phyloP scores from a whole-genome alignment of 2,888 invertebrate genomes.

The Dinocampus coccinellae region DNA sequence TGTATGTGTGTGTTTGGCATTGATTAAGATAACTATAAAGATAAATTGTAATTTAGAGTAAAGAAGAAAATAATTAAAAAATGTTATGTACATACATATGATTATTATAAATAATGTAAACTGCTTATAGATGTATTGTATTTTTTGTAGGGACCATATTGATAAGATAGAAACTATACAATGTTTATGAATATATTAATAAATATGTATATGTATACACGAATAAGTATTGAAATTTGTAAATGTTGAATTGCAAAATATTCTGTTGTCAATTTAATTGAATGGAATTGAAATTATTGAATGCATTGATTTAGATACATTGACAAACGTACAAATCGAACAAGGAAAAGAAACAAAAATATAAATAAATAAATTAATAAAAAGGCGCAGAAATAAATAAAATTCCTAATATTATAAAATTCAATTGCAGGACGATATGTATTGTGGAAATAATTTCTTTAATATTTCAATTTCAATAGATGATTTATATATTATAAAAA shows the following conservation, averaged over 20 bases:
- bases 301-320: background rate
- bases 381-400: background rate
- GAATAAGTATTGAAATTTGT: conserved; percentile 9
- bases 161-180: conserved; percentile 53
- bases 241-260: background rate
- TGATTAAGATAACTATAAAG: conserved; percentile 14
- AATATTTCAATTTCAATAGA: background rate
- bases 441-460: background rate
- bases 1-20: too few relatives aligned
- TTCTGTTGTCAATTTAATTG: background rate
- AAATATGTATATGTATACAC: background rate
- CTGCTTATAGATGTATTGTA: conserved; percentile 66
- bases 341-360: background rate
- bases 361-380: background rate
- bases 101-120: conserved; percentile 48
- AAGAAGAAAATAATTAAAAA: conserved; percentile 33
- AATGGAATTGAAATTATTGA: background rate
- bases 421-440: background rate
- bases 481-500: background rate
- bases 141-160: conserved; percentile 67
- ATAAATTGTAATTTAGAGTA: conserved; percentile 16
- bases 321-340: background rate
- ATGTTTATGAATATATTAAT: conserved; percentile 18
- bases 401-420: background rate
- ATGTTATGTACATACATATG: conserved; percentile 53